These are phyloP conservation scores for Scalopus aquaticus DNA, from an alignment of 2,113 vertebrate genomes.

Conservation along the genomic window DNA sequence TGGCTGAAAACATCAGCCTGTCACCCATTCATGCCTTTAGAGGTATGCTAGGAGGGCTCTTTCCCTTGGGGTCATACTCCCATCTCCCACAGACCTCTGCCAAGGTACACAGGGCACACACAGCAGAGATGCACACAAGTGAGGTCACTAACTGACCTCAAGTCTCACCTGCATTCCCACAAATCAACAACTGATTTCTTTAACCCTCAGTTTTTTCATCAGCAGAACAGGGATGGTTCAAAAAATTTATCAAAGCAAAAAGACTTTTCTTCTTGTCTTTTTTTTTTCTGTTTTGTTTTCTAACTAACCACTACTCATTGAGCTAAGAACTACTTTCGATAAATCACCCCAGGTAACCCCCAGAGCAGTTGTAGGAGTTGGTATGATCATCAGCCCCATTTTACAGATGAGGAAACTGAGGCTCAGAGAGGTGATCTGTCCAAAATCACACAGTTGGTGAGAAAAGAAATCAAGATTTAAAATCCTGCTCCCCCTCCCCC, in stretches of 20 bases:
- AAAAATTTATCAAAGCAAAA: neutral
- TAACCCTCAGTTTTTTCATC: neutral
- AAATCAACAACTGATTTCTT: neutral
- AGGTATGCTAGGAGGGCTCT: neutral
- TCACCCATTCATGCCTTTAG: neutral
- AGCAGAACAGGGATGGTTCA: neutral
- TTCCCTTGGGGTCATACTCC: neutral
- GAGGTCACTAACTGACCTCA: neutral
- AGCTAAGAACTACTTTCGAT: neutral
- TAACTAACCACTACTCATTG: neutral
- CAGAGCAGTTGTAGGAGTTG: too few relatives aligned
- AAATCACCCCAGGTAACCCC: rapidly evolving
- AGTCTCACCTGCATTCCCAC: neutral
- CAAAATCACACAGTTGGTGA: neutral
- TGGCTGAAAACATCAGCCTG: neutral
- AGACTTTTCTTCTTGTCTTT: neutral
- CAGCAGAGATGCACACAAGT: rapidly evolving
- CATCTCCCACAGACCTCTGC: neutral
- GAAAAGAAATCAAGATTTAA: neutral
- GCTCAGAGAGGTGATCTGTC: neutral
- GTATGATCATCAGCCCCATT: neutral
- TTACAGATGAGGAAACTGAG: neutral
- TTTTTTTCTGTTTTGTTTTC: neutral
- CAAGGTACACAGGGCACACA: neutral
- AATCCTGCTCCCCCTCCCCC: neutral